Base-by-base conservation (phyloP, 2,888 invertebrate species). In the Drosophila atripex region DNA sequence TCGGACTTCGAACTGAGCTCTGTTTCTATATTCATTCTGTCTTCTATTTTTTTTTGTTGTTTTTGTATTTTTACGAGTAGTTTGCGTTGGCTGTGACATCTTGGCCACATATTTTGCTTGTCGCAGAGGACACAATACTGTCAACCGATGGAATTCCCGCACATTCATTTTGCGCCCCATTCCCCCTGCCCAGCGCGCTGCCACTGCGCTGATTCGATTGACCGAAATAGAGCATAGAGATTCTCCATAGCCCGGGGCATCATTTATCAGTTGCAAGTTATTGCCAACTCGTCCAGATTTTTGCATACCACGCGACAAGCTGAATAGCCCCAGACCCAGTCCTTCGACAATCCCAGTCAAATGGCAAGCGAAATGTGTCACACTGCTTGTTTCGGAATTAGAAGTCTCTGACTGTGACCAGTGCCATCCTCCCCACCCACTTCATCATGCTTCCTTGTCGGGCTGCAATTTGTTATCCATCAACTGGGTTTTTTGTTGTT, bases 71-170 rank as follows among this genome's bases (percentile, higher is more conserved):
- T 38, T 41, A 41, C 39, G 39, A 41, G 16, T 41, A 41, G 49
- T 49, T 43, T 50, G 41, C 51, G 32, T 38, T 58, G 58, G 63
- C 66, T 73, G 60, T 84, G 87, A 80, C 85, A 78, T 86, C 76
- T 88, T 86, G 88, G 89, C 86, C 89, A 87, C 87, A 89, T 86
- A 89, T 87, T 89, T 89, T 84, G 77, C 85, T 80, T 84, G 86
- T 86, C 88, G 88, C 75, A 43, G 78, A 78, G 86, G 86, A 85
- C 84, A 88, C 88, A 85, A 86, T 83, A 86, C 80, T 85, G 84
- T 88, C 84, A 85, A 59, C 70, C 73, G 56, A 73, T 71, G 88
- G 78, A 89, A 88, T 89, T 80, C 80, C 83, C 85, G 86, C 88
- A 88, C 88, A 89, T 88, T 86, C 80, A 89, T 88, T 88, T 85